These are phyloP conservation scores for Schlechtendalia chinensis DNA, from an alignment of 1,140 invertebrate species.

Conservation along the genomic window DNA sequence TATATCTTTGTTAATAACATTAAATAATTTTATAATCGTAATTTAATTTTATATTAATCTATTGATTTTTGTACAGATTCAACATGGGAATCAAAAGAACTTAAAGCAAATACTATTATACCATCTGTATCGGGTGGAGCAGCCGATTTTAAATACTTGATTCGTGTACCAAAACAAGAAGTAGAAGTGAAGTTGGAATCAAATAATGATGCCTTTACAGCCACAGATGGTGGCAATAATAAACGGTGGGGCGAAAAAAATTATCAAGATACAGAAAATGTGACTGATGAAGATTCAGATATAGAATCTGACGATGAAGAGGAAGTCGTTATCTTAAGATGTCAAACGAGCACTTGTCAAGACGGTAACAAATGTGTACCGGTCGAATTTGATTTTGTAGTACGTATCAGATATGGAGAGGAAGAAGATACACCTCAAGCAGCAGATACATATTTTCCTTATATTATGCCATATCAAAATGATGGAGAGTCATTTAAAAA, in stretches of 20 bases:
- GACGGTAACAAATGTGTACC: slow-evolving; percentile 22
- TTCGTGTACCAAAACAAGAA: slow-evolving; percentile 25
- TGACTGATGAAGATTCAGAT: neutral
- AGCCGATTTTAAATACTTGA: slow-evolving; percentile 40
- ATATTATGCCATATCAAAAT: neutral
- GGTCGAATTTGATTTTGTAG: slow-evolving; percentile 35
- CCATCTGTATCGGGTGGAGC: neutral
- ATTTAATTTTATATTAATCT: no score
- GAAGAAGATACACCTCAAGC: slow-evolving; percentile 16
- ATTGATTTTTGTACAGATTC: neutral
- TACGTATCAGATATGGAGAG: neutral
- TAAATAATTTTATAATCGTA: no score
- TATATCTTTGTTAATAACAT: no score
- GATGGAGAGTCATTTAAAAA: neutral
- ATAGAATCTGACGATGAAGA: slow-evolving; percentile 12
- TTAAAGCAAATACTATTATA: slow-evolving; percentile 16
- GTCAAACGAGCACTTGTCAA: slow-evolving; percentile 32
- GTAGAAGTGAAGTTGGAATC: neutral
- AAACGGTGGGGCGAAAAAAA: neutral
- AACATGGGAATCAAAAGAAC: slow-evolving; percentile 44
- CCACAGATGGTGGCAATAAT: neutral
- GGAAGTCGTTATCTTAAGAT: slow-evolving; percentile 38
- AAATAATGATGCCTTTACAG: neutral
- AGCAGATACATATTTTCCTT: slow-evolving; percentile 24
- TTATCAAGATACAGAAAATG: neutral